A percentile compares a stretch with the other conserved stretches of the same genome.
phyloP scores from a whole-genome alignment of 2,888 invertebrate genomes.

The Entomobrya proxima region DNA sequence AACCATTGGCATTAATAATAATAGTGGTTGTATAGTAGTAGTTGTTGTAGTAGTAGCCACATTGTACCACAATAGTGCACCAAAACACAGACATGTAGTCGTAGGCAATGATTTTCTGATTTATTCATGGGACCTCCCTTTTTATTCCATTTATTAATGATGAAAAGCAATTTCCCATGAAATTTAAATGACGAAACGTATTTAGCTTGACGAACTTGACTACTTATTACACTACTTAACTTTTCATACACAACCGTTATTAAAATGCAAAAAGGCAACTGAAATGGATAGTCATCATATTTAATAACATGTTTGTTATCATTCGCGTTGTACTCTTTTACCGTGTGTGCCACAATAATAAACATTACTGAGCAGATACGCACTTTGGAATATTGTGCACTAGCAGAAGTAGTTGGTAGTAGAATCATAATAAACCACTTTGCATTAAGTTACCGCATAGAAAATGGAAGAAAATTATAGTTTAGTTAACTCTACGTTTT shows the following conservation, averaged over 20 bases:
- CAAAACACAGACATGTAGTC: neutral
- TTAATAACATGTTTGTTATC: conserved; percentile 21
- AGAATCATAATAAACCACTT: too few relatives aligned
- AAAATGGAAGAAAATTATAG: too few relatives aligned
- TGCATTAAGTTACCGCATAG: too few relatives aligned
- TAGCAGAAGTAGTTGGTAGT: too few relatives aligned
- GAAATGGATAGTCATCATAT: neutral
- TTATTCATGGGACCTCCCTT: conserved; percentile 54
- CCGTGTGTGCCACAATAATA: too few relatives aligned
- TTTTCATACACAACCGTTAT: neutral
- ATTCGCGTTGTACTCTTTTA: neutral
- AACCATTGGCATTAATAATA: neutral
- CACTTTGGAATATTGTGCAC: too few relatives aligned
- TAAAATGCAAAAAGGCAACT: neutral
- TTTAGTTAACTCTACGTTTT: too few relatives aligned
- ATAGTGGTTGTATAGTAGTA: neutral
- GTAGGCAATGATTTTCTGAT: conserved; percentile 44
- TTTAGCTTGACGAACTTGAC: neutral
- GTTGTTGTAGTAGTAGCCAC: too few relatives aligned
- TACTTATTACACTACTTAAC: neutral
- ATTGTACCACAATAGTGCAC: too few relatives aligned
- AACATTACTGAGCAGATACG: conserved; percentile 10
- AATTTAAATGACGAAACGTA: conserved; percentile 52
- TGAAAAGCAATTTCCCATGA: conserved; percentile 56
- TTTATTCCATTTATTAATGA: conserved; percentile 58